phyloP scores from a whole-genome alignment of 2,888 invertebrate species.

The Ichneumoninae sp. region DNA sequence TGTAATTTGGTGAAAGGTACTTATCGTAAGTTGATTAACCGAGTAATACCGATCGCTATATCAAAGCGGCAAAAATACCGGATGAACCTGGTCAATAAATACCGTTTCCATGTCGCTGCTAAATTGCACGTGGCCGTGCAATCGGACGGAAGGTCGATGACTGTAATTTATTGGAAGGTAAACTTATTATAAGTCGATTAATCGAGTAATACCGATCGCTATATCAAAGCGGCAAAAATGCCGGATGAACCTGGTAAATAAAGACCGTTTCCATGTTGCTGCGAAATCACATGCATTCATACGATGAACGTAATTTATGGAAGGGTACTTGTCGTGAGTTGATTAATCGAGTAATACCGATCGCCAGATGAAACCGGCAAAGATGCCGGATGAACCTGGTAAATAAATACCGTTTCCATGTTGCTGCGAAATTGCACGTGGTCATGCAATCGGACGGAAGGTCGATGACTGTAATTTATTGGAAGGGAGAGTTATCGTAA shows the following conservation, averaged over 20 bases:
- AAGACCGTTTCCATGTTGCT: too few relatives aligned
- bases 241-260: too few relatives aligned
- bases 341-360: too few relatives aligned
- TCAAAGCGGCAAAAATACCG: background rate
- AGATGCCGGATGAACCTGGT: too few relatives aligned
- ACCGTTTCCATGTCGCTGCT: too few relatives aligned
- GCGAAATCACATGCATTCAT: too few relatives aligned
- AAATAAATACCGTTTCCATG: too few relatives aligned
- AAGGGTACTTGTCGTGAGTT: too few relatives aligned
- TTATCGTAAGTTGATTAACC: background rate
- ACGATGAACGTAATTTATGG: background rate
- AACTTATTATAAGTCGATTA: background rate
- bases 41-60: background rate
- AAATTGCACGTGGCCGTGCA: too few relatives aligned
- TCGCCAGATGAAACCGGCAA: too few relatives aligned
- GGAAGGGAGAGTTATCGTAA: too few relatives aligned
- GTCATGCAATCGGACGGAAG: slow-evolving; percentile 4
- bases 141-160: too few relatives aligned
- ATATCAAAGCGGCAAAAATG: background rate
- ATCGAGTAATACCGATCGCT: background rate
- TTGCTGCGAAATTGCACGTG: background rate
- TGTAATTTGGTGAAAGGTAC: background rate
- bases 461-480: background rate
- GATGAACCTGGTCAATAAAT: background rate
- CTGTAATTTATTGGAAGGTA: background rate